These are phyloP conservation scores for Oreamnos americanus DNA, from an alignment of 2,113 vertebrate species.

Conservation along the genomic window DNA sequence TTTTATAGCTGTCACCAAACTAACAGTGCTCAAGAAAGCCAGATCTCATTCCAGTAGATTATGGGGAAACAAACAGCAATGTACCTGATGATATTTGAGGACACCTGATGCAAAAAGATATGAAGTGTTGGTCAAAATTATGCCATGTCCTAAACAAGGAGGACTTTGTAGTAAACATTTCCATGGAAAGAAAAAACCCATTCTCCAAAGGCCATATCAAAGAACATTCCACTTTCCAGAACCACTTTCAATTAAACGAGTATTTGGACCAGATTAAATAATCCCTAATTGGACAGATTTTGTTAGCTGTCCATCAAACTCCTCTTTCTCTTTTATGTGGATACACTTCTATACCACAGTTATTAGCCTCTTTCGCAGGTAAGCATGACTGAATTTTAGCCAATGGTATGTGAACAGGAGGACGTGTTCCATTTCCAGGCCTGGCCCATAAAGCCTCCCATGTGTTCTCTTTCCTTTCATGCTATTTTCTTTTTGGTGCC, in stretches of 20 bases:
- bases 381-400: background rate
- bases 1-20: constrained; percentile 34
- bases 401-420: background rate
- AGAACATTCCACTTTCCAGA: background rate
- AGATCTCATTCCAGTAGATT: background rate
- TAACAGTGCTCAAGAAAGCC: background rate
- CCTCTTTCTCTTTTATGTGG: background rate
- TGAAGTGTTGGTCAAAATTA: background rate
- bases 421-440: background rate
- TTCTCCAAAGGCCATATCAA: background rate
- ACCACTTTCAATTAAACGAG: background rate
- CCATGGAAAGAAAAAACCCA: background rate
- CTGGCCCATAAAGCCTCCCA: background rate
- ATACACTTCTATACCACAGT: background rate
- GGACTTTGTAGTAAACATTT: background rate
- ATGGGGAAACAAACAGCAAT: background rate
- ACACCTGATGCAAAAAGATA: background rate
- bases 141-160: background rate
- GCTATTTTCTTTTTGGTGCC: background rate
- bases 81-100: background rate
- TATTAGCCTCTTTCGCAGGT: background rate
- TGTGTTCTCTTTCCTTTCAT: background rate
- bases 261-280: background rate
- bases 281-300: background rate
- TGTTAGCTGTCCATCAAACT: background rate